Evolutionary conservation across 37 sponge, comb jelly and placozoan genomes (phyloP).

Genomic region (Spongia lamella): DNA sequence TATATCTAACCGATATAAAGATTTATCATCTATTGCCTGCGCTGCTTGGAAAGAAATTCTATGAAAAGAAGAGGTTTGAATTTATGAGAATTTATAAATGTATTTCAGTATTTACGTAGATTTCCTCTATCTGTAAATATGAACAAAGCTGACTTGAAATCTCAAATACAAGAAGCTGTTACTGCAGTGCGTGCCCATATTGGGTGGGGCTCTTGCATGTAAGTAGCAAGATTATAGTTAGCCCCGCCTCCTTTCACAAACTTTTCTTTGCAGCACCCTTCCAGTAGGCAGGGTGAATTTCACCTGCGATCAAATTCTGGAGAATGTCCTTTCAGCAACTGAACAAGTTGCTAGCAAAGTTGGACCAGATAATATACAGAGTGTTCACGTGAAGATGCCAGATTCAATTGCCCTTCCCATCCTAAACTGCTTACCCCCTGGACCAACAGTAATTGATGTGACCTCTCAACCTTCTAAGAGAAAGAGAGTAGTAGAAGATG

Average conservation of each 20-base stretch:
- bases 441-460: too few species aligned
- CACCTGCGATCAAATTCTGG: slow-evolving; percentile 19
- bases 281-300: slow-evolving; percentile 48
- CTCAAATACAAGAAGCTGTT: slow-evolving; percentile 49
- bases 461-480: too few species aligned
- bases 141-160: slow-evolving; percentile 49
- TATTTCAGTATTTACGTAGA: too few species aligned
- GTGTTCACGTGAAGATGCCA: slow-evolving; percentile 69
- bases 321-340: slow-evolving; percentile 44
- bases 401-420: slow-evolving; percentile 76
- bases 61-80: slow-evolving; percentile 82
- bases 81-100: too few species aligned
- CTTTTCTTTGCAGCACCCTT: slow-evolving; percentile 44
- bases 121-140: slow-evolving; percentile 76
- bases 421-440: slow-evolving; percentile 17
- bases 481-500: too few species aligned
- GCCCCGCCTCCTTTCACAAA: neutral
- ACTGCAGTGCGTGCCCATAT: slow-evolving; percentile 64
- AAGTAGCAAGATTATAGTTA: slow-evolving; percentile 3
- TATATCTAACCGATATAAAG: slow-evolving; percentile 69
- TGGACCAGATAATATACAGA: slow-evolving; percentile 70
- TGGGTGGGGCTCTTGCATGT: slow-evolving; percentile 73
- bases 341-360: slow-evolving; percentile 27
- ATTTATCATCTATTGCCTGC: slow-evolving; percentile 67
- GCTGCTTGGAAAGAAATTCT: slow-evolving; percentile 84